Percentiles rank a stretch among this genome's conserved stretches.
These are phyloP conservation scores for Spilogale gracilis DNA, from an alignment of 2,113 vertebrate species.

Conservation along the genomic window DNA sequence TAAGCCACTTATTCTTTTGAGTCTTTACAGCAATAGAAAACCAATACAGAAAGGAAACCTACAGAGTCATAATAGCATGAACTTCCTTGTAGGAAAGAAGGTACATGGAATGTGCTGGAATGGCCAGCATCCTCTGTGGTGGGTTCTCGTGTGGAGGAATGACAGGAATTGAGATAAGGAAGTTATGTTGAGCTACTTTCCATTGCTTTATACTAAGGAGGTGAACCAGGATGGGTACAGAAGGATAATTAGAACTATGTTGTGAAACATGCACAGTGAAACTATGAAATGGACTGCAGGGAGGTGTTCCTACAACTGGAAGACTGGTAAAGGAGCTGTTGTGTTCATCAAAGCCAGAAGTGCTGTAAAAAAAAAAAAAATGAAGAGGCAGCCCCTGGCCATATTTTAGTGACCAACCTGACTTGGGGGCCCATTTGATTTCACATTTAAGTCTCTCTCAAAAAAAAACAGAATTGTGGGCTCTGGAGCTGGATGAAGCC, in stretches of 20 bases:
- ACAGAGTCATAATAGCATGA: neutral
- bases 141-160: neutral
- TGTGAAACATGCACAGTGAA: neutral
- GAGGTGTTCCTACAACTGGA: accelerated
- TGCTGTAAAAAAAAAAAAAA: neutral
- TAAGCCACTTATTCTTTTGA: neutral
- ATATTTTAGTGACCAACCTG: neutral
- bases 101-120: accelerated
- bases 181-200: neutral
- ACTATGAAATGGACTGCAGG: neutral
- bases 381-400: neutral
- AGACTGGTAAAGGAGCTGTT: neutral
- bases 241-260: neutral
- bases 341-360: neutral
- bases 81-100: neutral
- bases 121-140: no score
- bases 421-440: neutral
- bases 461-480: neutral
- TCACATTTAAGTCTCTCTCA: neutral
- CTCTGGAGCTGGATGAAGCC: neutral
- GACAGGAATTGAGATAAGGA: neutral
- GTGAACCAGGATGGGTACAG: neutral
- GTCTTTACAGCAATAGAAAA: neutral
- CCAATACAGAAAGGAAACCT: neutral
- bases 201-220: neutral